Evolutionary conservation across 2,113 vertebrate species (phyloP).

Genomic region (Jacana jacana): DNA sequence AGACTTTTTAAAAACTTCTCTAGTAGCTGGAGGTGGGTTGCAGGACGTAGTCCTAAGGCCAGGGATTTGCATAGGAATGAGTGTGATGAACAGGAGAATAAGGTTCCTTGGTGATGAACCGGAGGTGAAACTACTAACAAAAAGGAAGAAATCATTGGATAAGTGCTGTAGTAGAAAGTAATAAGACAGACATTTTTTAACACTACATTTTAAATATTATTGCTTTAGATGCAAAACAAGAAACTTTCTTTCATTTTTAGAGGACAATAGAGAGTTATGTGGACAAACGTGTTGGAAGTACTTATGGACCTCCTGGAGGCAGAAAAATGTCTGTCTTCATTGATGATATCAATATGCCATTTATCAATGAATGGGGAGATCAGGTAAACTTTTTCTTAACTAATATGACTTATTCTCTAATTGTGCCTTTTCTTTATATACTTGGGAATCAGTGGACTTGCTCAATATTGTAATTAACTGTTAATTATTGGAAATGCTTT

Average conservation of each 20-base stretch:
- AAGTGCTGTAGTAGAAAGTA: neutral
- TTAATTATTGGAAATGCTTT: neutral
- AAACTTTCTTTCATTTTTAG: slow-evolving; percentile 44
- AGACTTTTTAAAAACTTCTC: neutral
- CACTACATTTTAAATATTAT: neutral
- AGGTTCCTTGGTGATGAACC: neutral
- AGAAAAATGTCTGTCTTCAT: slow-evolving; percentile 82
- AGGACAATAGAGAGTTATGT: slow-evolving; percentile 81
- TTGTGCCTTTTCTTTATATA: neutral
- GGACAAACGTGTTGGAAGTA: slow-evolving; percentile 79
- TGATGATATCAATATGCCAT: slow-evolving; percentile 83
- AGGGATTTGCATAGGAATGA: neutral
- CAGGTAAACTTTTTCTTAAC: slow-evolving; percentile 66
- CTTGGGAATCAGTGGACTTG: neutral
- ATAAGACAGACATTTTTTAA: neutral
- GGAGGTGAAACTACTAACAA: neutral
- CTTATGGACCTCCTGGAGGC: slow-evolving; percentile 79
- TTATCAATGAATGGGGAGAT: slow-evolving; percentile 84
- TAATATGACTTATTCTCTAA: neutral
- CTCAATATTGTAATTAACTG: neutral
- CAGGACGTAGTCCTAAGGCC: neutral
- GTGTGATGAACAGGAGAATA: neutral
- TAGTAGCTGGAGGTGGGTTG: neutral
- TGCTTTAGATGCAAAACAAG: neutral
- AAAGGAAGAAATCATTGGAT: neutral